phyloP scores from a whole-genome alignment of 1,140 invertebrate genomes.

The Lethrus apterus region DNA sequence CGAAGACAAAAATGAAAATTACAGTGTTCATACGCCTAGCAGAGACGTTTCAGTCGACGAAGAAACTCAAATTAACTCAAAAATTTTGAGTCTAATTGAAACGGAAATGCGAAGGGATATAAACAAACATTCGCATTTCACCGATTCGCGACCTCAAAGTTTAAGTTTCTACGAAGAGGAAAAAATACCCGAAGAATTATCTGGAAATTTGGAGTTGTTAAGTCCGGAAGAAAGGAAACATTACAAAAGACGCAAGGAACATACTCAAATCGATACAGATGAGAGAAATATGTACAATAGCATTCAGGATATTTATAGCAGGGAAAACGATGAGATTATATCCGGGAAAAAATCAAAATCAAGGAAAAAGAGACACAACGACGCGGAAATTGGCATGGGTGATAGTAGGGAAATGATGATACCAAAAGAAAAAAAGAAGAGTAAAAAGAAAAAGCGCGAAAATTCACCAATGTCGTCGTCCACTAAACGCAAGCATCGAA shows the following conservation, averaged over 20 bases:
- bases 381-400: conserved; percentile 33
- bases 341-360: conserved; percentile 35
- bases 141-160: conserved; percentile 39
- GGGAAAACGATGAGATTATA: conserved; percentile 34
- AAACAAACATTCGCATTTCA: conserved; percentile 38
- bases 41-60: conserved; percentile 47
- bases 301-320: conserved; percentile 34
- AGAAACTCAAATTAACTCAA: conserved; percentile 52
- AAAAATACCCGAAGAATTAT: conserved; percentile 39
- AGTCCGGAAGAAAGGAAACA: conserved; percentile 39
- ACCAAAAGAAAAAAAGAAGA: conserved; percentile 37
- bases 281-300: conserved; percentile 38
- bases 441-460: conserved; percentile 39
- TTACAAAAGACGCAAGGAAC: conserved; percentile 34
- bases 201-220: conserved; percentile 38
- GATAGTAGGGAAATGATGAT: conserved; percentile 42
- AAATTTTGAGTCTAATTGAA: conserved; percentile 51
- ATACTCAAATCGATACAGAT: conserved; percentile 33
- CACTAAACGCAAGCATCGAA: conserved; percentile 33
- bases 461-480: conserved; percentile 26
- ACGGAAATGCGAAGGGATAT: conserved; percentile 48
- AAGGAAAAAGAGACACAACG: conserved; percentile 28
- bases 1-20: conserved; percentile 38
- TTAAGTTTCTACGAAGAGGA: conserved; percentile 41
- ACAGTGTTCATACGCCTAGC: conserved; percentile 31